phyloP scores from a whole-genome alignment of 2,113 vertebrate species.

The Glareola pratincola region DNA sequence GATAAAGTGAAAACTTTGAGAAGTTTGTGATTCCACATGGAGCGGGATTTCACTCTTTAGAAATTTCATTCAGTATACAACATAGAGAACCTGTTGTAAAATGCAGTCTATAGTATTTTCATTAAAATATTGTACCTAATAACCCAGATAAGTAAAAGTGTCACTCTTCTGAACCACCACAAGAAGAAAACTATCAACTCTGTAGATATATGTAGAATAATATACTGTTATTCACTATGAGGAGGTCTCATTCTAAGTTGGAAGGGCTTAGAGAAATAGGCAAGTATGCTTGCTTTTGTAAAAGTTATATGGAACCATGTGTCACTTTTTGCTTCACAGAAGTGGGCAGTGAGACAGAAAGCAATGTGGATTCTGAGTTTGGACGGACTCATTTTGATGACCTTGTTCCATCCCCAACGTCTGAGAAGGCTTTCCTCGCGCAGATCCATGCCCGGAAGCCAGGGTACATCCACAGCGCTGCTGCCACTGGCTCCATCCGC shows the following conservation, averaged over 20 bases:
- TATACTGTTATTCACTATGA: neutral
- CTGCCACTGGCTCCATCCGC: conserved; percentile 68
- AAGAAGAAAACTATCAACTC: neutral
- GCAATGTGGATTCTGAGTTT: conserved; percentile 88
- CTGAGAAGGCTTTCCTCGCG: conserved; percentile 86
- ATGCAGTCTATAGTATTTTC: neutral
- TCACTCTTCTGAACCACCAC: neutral
- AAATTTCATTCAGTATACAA: neutral
- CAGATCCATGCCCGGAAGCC: conserved; percentile 83
- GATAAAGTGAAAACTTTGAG: neutral
- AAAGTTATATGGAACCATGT: neutral
- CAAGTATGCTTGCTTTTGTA: neutral
- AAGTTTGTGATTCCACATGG: neutral
- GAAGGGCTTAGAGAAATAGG: neutral
- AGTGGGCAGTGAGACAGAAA: conserved; percentile 89
- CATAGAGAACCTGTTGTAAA: neutral
- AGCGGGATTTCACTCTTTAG: neutral
- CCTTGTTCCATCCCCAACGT: conserved; percentile 82
- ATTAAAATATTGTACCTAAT: neutral
- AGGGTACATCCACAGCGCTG: conserved; percentile 72
- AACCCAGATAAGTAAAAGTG: neutral
- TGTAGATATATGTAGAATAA: neutral
- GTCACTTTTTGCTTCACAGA: conserved; percentile 71
- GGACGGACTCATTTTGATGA: conserved; percentile 84
- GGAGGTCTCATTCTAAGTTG: neutral